phyloP scores from a whole-genome alignment of 2,113 vertebrate species.

The Sisor rabdophorus region DNA sequence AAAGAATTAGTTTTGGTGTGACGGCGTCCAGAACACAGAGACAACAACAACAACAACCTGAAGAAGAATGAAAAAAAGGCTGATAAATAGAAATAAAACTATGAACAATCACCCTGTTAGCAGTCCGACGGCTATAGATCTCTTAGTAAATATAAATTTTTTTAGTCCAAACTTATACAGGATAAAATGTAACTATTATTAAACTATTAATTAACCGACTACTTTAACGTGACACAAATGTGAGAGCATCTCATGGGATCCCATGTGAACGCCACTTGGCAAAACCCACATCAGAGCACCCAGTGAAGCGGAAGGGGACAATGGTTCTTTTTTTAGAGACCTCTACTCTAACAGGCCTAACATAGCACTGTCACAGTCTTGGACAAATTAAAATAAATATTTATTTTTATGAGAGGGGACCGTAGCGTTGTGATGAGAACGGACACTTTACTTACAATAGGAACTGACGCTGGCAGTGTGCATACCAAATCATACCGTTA shows the following conservation, averaged over 20 bases:
- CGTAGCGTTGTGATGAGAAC: constrained; percentile 38
- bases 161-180: too few species aligned
- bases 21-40: too few species aligned
- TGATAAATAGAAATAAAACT: too few species aligned
- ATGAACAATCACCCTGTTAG: too few species aligned
- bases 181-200: neutral
- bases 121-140: too few species aligned
- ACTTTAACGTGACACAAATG: neutral
- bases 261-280: constrained; percentile 20
- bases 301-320: constrained; percentile 69
- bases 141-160: too few species aligned
- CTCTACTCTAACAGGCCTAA: constrained; percentile 61
- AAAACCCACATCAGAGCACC: constrained; percentile 57
- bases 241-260: constrained; percentile 12
- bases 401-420: constrained; percentile 63
- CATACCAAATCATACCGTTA: constrained; percentile 57
- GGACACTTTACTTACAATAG: constrained; percentile 39
- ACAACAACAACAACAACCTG: too few species aligned
- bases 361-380: constrained; percentile 41
- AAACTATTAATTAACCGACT: constrained; percentile 20
- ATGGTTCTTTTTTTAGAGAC: constrained; percentile 54
- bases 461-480: constrained; percentile 35
- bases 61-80: too few species aligned
- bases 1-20: too few species aligned
- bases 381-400: constrained; percentile 63